phyloP scores from a whole-genome alignment of 2,113 vertebrate genomes.

The Gobiocypris rarus region DNA sequence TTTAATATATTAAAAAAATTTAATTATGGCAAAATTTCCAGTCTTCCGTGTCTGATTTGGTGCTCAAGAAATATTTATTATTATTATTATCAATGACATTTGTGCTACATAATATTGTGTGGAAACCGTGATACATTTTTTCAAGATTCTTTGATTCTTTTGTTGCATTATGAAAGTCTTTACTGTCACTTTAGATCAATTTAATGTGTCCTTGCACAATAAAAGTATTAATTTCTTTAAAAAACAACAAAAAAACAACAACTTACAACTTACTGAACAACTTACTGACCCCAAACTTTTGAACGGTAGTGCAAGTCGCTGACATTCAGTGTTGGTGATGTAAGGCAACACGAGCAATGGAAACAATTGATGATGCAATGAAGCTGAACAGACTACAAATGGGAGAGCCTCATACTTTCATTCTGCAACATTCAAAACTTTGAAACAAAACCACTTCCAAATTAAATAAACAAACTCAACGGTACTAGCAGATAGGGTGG shows the following conservation, averaged over 20 bases:
- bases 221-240: too few relatives aligned
- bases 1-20: too few relatives aligned
- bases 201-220: too few relatives aligned
- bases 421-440: neutral
- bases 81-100: neutral
- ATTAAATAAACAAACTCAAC: neutral
- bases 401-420: neutral
- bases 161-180: too few relatives aligned
- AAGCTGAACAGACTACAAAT: neutral
- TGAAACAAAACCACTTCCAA: neutral
- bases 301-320: neutral
- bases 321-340: neutral
- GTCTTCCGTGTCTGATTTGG: neutral
- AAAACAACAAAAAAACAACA: neutral
- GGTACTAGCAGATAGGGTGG: too few relatives aligned
- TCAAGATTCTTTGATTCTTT: too few relatives aligned
- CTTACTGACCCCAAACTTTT: neutral
- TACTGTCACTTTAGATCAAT: too few relatives aligned
- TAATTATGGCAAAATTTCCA: too few relatives aligned
- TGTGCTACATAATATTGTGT: neutral
- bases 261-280: too few relatives aligned
- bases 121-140: too few relatives aligned
- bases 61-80: neutral
- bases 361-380: neutral
- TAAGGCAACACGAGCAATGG: neutral